phyloP scores from a whole-genome alignment of 2,888 invertebrate genomes.

The Chrysomela aeneicollis region DNA sequence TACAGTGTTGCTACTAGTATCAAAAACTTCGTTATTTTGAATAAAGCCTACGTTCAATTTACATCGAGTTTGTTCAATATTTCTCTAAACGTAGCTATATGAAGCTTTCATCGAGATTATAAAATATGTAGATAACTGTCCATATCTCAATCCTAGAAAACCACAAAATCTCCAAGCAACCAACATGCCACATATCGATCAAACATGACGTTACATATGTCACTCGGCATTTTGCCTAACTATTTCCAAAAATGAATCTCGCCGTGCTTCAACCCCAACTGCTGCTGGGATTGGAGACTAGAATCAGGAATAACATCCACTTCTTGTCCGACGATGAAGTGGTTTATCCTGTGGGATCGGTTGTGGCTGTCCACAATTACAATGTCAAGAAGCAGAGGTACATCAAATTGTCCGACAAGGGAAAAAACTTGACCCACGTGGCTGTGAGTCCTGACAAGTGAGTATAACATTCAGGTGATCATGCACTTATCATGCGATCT shows the following conservation, averaged over 20 bases:
- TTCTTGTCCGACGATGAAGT: slow-evolving; percentile 78
- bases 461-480: too few relatives aligned
- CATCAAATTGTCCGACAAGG: slow-evolving; percentile 73
- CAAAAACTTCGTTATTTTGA: too few relatives aligned
- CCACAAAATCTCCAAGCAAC: too few relatives aligned
- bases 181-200: too few relatives aligned
- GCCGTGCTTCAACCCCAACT: slow-evolving; percentile 68
- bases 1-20: too few relatives aligned
- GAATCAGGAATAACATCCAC: slow-evolving; percentile 74
- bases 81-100: too few relatives aligned
- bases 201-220: neutral
- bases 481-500: too few relatives aligned
- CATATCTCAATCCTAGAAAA: too few relatives aligned
- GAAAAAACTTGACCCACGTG: slow-evolving; percentile 69
- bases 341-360: slow-evolving; percentile 81
- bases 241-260: slow-evolving; percentile 36
- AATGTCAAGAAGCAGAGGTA: slow-evolving; percentile 76
- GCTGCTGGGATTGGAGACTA: slow-evolving; percentile 72
- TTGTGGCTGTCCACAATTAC: slow-evolving; percentile 78
- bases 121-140: too few relatives aligned
- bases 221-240: neutral
- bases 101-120: too few relatives aligned
- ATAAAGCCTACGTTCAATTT: too few relatives aligned
- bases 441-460: slow-evolving; percentile 75
- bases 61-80: too few relatives aligned